A percentile compares a stretch with the other conserved stretches of the same genome.
Evolutionary conservation across 2,888 invertebrate species (phyloP).

Genomic region (Willowsia nigromaculata): DNA sequence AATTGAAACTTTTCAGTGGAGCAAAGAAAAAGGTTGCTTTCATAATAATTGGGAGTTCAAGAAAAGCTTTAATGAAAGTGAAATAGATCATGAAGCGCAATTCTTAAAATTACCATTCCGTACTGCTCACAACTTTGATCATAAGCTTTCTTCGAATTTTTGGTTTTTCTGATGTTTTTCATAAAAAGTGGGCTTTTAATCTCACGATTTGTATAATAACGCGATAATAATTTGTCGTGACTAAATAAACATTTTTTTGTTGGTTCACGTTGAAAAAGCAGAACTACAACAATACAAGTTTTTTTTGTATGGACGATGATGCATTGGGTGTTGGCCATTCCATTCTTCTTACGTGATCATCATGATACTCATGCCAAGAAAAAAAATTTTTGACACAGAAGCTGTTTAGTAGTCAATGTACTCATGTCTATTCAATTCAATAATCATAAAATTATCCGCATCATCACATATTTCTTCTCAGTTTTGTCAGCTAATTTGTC

Average conservation of each 20-base stretch:
- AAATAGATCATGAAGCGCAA: not conserved
- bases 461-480: conserved; percentile 27
- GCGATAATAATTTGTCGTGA: conserved; percentile 42
- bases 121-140: not conserved
- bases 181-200: conserved; percentile 46
- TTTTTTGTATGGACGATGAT: not conserved
- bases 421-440: conserved; percentile 3
- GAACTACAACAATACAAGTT: not conserved
- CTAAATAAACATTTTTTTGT: conserved; percentile 11
- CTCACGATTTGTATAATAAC: conserved; percentile 61
- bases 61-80: too few species aligned
- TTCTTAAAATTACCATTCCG: not conserved
- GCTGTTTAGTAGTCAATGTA: conserved; percentile 1
- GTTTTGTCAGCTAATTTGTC: conserved; percentile 63
- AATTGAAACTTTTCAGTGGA: too few species aligned
- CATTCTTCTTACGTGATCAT: not conserved
- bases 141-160: not conserved
- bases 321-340: conserved; percentile 53
- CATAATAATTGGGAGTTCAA: too few species aligned
- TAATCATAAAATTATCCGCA: not conserved
- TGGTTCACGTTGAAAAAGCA: not conserved
- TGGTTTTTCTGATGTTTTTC: not conserved
- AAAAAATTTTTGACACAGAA: conserved; percentile 31
- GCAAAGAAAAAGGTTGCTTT: too few species aligned
- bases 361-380: not conserved